Base-by-base conservation (phyloP, 2,888 invertebrate genomes). In the Tipula vernalis region DNA sequence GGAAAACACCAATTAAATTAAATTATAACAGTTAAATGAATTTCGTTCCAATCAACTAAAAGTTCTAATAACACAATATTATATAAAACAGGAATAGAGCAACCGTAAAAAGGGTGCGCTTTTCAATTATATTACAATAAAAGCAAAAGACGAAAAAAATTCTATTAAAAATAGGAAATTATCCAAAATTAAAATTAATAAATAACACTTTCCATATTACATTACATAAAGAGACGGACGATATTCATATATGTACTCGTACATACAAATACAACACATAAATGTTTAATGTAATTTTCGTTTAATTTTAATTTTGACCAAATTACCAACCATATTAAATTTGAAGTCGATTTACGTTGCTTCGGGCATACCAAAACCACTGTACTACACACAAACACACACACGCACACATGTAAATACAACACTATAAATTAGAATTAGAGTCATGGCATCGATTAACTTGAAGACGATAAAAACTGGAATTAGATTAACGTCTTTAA, bases 401-500 rank as follows among this genome's bases (percentile, higher is more conserved):
- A 39, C 39, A 39, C 6, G 3, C 39, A 39, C 6, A 39, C 39
- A 44, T 28, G 28, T 28, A 4, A 51, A 51, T 51, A 13, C 12
- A 51, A 71, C 3, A 71, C 51, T 71, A 71, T 71, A 71, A 71
- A 71, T 71, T 71, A 28, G 71, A 28, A 71, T 71, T 71, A 28
- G 28, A 28, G 8, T 71, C 71, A 71, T 18, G 28, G 28, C 71
- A 71, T 71, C 71, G 71, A 71, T 71, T 71, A 71, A 71, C 10
- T 71, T 28, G 28, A 71, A 71, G 28, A 71, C 18, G 10, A 71
- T 28, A 28, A 71, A 28, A 18, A 71, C 71, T 71, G 71, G 71
- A 71, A 71, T 71, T 71, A 71, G 71, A 71, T 71, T 71, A 71
- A 71, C 71, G 71, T 71, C 71, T 71, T n/a, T 71, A 71, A 71